Percentiles rank a stretch among this genome's conserved stretches.
Conservation (phyloP, 2,888 invertebrate genomes). For the Druceiella hillmani region DNA sequence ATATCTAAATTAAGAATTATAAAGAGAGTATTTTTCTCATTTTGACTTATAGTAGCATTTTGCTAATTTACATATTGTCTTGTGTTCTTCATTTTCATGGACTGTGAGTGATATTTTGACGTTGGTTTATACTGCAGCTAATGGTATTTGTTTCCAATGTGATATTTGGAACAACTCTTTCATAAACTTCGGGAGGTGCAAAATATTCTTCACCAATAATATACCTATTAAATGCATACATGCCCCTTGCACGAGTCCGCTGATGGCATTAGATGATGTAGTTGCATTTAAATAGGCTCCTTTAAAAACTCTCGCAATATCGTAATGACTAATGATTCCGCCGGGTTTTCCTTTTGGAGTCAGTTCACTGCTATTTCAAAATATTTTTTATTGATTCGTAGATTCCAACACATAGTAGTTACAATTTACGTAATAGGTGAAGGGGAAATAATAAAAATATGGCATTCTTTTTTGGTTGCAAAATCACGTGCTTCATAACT, state of each 20-base stretch:
- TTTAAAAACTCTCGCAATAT: slow-evolving; percentile 7
- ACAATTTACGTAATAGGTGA: slow-evolving; percentile 9
- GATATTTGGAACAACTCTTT: too few species aligned
- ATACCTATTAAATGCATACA: slow-evolving; percentile 5
- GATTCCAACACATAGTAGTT: slow-evolving; percentile 9
- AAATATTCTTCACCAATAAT: slow-evolving; percentile 5
- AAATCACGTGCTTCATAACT: slow-evolving; percentile 14
- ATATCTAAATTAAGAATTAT: too few species aligned
- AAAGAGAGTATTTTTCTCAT: too few species aligned
- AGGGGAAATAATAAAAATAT: slow-evolving; percentile 18
- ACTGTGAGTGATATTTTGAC: too few species aligned
- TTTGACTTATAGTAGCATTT: too few species aligned
- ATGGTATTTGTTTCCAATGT: too few species aligned
- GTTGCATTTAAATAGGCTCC: slow-evolving; percentile 9
- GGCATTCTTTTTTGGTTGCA: slow-evolving; percentile 15
- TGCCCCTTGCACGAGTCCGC: slow-evolving; percentile 5
- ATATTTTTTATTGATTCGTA: slow-evolving; percentile 9
- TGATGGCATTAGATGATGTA: slow-evolving; percentile 7
- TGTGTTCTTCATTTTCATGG: too few species aligned
- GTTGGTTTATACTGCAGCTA: too few species aligned
- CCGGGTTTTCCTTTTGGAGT: slow-evolving; percentile 12
- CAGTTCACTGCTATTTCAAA: slow-evolving; percentile 8
- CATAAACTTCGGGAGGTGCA: too few species aligned
- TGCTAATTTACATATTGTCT: too few species aligned
- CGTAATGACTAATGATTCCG: too few species aligned